Conservation (phyloP, 2,113 vertebrate genomes). For the Ictidomys tridecemlineatus region DNA sequence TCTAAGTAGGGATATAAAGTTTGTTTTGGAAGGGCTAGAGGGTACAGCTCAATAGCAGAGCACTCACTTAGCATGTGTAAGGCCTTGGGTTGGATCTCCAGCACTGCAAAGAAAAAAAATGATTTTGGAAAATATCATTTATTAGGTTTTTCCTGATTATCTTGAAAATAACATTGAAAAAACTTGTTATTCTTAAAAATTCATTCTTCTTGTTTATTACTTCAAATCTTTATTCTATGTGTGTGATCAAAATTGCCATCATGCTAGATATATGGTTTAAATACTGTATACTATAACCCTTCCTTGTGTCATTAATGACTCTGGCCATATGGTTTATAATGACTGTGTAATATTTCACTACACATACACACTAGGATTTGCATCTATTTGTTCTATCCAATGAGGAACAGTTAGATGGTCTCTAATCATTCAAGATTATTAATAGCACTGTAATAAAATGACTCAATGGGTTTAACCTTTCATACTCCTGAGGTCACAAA, state of each 20-base stretch:
- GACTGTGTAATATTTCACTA: conserved; percentile 43
- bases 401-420: background rate
- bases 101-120: background rate
- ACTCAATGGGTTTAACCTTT: conserved; percentile 77
- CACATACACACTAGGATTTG: background rate
- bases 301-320: conserved; percentile 30
- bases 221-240: conserved; percentile 37
- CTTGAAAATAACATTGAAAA: conserved; percentile 29
- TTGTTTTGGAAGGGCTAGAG: background rate
- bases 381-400: background rate
- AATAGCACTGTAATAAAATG: conserved; percentile 47
- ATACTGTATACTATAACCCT: background rate
- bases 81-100: background rate
- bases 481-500: conserved; percentile 64
- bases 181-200: background rate
- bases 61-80: background rate
- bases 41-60: no score
- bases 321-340: conserved; percentile 30
- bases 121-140: conserved; percentile 44
- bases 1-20: background rate
- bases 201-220: conserved; percentile 25
- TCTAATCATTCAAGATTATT: conserved; percentile 50
- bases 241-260: background rate
- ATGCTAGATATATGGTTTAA: background rate
- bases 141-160: background rate